Conservation (phyloP, 2,113 vertebrate species). For the Natator depressus region DNA sequence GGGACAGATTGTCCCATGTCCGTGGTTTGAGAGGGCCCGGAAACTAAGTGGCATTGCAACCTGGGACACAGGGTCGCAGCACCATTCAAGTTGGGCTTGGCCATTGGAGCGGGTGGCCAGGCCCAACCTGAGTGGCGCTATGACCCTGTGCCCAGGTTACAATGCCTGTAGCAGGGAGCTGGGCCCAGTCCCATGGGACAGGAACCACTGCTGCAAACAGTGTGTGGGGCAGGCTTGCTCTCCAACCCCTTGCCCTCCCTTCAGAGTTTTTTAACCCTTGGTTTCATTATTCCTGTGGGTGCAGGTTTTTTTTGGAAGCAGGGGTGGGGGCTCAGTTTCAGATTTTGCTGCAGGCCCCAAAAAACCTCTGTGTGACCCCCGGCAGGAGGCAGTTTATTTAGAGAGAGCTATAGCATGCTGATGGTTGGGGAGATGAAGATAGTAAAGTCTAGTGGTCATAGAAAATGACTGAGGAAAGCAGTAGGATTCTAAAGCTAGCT, state of each 20-base stretch:
- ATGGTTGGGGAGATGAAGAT: background rate
- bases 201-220: background rate
- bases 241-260: background rate
- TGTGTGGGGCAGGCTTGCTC: background rate
- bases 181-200: no score
- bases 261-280: background rate
- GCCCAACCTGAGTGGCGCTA: no score
- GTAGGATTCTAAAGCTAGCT: background rate
- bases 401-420: fast-evolving
- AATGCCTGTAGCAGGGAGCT: no score
- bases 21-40: no score
- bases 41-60: no score
- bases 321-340: background rate
- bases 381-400: background rate
- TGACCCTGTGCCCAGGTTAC: no score
- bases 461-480: fast-evolving
- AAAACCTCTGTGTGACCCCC: background rate
- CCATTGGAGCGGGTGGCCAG: no score
- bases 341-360: background rate
- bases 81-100: no score
- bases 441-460: fast-evolving
- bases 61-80: no score
- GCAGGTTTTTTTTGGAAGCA: background rate
- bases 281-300: background rate
- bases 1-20: no score